A percentile compares a stretch with the other conserved stretches of the same genome.
These are phyloP conservation scores for Parasteatoda tepidariorum DNA, from an alignment of 1,140 invertebrate species.

Conservation along the genomic window DNA sequence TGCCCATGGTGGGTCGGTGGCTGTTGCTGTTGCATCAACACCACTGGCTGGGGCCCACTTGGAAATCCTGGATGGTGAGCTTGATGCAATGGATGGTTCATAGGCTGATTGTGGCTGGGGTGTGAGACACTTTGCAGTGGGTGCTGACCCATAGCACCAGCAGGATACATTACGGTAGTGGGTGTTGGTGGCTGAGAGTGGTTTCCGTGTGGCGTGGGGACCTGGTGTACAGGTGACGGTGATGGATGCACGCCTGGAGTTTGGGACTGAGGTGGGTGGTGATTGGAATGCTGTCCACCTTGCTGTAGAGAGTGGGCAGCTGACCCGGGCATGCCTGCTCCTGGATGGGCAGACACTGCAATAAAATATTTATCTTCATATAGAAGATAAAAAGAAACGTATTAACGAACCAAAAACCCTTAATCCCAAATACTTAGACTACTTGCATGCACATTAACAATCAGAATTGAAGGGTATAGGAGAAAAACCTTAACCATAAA, in stretches of 20 bases:
- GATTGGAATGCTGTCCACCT: constrained; percentile 17
- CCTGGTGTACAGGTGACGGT: constrained; percentile 50
- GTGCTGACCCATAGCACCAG: neutral
- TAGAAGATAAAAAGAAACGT: neutral
- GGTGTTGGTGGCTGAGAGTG: constrained; percentile 28
- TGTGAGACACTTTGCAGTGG: neutral
- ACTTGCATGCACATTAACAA: too few species aligned
- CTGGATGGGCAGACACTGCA: constrained; percentile 40
- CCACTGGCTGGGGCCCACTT: constrained; percentile 51
- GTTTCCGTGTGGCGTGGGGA: constrained; percentile 8
- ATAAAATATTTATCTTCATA: constrained; percentile 37
- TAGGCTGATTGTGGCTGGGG: neutral
- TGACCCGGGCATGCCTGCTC: neutral
- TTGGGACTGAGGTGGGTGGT: constrained; percentile 42
- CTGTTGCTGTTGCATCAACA: constrained; percentile 46
- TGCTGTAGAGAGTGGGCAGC: constrained; percentile 18
- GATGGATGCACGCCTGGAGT: constrained; percentile 46
- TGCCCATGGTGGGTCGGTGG: neutral
- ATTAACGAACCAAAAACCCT: too few species aligned
- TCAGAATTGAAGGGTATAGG: too few species aligned
- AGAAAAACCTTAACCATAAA: too few species aligned
- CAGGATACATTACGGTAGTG: constrained; percentile 9
- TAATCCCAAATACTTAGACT: too few species aligned
- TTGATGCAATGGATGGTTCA: constrained; percentile 4
- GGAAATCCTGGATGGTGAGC: constrained; percentile 13